Evolutionary conservation across 2,888 invertebrate species (phyloP), one percentile per base, ranked within the genome.

Genomic region (Chrysomela aeneicollis): DNA sequence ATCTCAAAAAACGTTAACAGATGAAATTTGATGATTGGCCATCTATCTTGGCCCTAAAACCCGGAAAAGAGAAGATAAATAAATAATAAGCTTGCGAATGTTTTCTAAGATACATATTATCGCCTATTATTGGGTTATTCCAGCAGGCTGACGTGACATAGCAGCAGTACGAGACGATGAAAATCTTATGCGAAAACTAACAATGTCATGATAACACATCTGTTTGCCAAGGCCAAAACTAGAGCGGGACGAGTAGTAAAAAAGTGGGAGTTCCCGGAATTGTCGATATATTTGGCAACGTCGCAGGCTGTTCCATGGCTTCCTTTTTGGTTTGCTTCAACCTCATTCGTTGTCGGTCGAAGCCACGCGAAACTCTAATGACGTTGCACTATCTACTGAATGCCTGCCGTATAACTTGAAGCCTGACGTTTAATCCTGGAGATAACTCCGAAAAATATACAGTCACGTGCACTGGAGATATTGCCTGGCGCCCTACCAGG

Each of bases 371-470:
- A 50, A 32, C 62, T 59, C 61, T 53, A 57, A 57, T 64, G 67
- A 67, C 61, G 64, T 63, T 61, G 64, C 61, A 67, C 64, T 67
- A 67, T 63, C 64, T 64, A 61, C 59, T 61, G 61, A 66, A 55
- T 63, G 54, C 60, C 55, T 66, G 63, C 61, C 63, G 54, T 42
- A 42, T 47, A 55, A 42, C 63, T 54, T 52, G 50, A n/a, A 35
- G 59, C 59, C 62, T 49, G 61, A 55, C 42, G 63, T 54, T 63
- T 63, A 66, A 63, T 63, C 37, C 62, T 32, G 62, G 66, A 59
- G 66, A 66, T 66, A 50, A 55, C 26, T 47, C 55, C 57, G 63
- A 60, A 63, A 63, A 60, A 30, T 60, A 59, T 66, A 52, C 57
- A 58, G 19, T 53, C 59, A 55, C 54, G 50, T 59, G 35, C 54